Evolutionary conservation across 1,140 invertebrate species (phyloP).

Genomic region (Globodera rostochiensis): DNA sequence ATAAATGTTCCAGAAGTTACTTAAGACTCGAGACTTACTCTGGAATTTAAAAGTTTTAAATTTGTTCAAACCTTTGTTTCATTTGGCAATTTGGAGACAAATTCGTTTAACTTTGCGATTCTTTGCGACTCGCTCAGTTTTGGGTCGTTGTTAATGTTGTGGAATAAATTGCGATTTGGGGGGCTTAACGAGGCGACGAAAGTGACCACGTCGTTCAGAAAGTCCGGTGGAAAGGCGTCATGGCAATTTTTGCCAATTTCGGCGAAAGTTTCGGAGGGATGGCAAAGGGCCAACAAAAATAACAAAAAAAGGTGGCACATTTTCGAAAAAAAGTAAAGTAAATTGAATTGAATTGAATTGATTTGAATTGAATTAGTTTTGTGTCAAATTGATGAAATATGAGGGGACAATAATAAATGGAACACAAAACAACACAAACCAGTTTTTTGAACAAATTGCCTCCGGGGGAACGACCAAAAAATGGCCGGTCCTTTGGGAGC

Average conservation of each 20-base stretch:
- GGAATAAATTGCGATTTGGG: neutral
- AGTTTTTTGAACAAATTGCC: too few relatives aligned
- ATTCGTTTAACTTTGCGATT: neutral
- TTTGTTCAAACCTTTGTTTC: neutral
- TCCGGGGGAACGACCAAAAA: too few relatives aligned
- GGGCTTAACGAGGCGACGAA: neutral
- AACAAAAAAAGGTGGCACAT: neutral
- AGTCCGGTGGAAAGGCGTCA: neutral
- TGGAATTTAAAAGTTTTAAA: too few relatives aligned
- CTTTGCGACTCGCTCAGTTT: constrained; percentile 2
- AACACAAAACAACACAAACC: too few relatives aligned
- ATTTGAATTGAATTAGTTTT: too few relatives aligned
- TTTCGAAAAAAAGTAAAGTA: neutral
- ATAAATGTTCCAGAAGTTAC: neutral
- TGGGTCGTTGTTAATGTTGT: neutral
- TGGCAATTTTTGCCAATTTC: neutral
- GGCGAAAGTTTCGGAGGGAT: neutral
- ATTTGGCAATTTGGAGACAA: neutral
- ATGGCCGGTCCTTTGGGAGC: too few relatives aligned
- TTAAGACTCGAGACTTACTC: too few relatives aligned
- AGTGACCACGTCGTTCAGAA: neutral
- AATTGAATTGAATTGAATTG: neutral
- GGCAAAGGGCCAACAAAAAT: neutral
- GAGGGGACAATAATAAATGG: too few relatives aligned
- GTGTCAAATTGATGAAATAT: too few relatives aligned